Evolutionary conservation across 1,140 invertebrate genomes (phyloP).

Genomic region (Meloidogyne floridensis): DNA sequence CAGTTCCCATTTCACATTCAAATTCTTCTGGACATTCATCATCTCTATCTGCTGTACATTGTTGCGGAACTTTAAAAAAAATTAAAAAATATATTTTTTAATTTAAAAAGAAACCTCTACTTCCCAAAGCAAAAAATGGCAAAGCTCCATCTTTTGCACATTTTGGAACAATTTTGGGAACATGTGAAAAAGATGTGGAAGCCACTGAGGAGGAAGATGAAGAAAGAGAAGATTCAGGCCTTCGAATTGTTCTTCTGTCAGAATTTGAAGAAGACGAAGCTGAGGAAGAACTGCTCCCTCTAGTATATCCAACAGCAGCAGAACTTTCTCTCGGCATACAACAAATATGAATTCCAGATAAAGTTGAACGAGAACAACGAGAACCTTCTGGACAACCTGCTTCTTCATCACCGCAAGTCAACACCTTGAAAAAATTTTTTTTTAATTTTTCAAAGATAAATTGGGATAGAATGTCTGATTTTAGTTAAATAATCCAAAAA

Average conservation of each 20-base stretch:
- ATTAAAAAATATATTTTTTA: not conserved
- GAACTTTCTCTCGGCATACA: slow-evolving; percentile 46
- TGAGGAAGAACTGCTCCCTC: not conserved
- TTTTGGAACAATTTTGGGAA: slow-evolving; percentile 54
- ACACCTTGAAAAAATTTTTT: slow-evolving; percentile 41
- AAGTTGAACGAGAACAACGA: slow-evolving; percentile 52
- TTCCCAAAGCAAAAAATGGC: slow-evolving; percentile 55
- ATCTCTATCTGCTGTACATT: slow-evolving; percentile 44
- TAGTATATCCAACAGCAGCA: slow-evolving; percentile 29
- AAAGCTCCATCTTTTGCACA: slow-evolving; percentile 49
- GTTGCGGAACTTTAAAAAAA: slow-evolving; percentile 36
- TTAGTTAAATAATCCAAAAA: not conserved
- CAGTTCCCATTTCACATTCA: slow-evolving; percentile 49
- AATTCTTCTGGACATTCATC: slow-evolving; percentile 58
- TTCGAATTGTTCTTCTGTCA: slow-evolving; percentile 4
- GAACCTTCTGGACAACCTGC: slow-evolving; percentile 56
- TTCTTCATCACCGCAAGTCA: slow-evolving; percentile 59
- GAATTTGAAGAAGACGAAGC: slow-evolving; percentile 21
- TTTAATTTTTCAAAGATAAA: slow-evolving; percentile 15
- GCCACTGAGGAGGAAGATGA: slow-evolving; percentile 1
- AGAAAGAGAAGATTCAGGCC: slow-evolving; percentile 18
- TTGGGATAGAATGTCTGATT: not conserved
- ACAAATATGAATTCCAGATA: slow-evolving; percentile 62
- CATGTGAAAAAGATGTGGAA: slow-evolving; percentile 32
- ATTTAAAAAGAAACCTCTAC: slow-evolving; percentile 30